Evolutionary conservation across 2,888 invertebrate genomes (phyloP).

Genomic region (Drosophila neotestacea): DNA sequence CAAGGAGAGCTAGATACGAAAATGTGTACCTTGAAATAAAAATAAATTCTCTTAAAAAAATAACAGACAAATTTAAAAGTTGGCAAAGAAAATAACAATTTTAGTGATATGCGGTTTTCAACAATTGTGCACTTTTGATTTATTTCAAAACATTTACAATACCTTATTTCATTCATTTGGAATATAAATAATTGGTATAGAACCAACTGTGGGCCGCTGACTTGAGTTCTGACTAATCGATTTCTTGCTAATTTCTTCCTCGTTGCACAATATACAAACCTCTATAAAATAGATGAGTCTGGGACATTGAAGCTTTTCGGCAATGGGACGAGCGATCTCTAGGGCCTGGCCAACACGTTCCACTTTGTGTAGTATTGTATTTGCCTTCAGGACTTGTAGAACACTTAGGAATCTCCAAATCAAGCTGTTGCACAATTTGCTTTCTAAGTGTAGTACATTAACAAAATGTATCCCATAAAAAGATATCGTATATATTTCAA

Average conservation of each 20-base stretch:
- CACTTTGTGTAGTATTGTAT: conserved; percentile 73
- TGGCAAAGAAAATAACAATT: no score
- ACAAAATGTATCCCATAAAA: not conserved
- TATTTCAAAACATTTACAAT: not conserved
- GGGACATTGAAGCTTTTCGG: not conserved
- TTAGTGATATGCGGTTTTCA: not conserved
- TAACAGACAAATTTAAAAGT: no score
- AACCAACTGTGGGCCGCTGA: not conserved
- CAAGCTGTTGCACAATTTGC: conserved; percentile 61
- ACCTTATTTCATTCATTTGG: not conserved
- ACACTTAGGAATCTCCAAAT: conserved; percentile 75
- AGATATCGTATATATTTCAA: not conserved
- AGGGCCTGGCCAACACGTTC: conserved; percentile 73
- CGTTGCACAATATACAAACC: not conserved
- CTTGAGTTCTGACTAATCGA: not conserved
- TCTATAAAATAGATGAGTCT: conserved; percentile 28
- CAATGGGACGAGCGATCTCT: conserved; percentile 39
- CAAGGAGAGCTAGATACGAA: conserved; percentile 36
- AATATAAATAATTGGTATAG: not conserved
- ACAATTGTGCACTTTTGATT: not conserved
- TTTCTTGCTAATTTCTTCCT: not conserved
- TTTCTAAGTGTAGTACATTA: conserved; percentile 29
- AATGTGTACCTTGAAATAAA: not conserved
- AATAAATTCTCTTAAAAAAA: no score
- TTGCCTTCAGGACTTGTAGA: conserved; percentile 72